Percentiles rank a stretch among this genome's conserved stretches.
phyloP scores from a whole-genome alignment of 2,888 invertebrate species.

The Caprella mutica region DNA sequence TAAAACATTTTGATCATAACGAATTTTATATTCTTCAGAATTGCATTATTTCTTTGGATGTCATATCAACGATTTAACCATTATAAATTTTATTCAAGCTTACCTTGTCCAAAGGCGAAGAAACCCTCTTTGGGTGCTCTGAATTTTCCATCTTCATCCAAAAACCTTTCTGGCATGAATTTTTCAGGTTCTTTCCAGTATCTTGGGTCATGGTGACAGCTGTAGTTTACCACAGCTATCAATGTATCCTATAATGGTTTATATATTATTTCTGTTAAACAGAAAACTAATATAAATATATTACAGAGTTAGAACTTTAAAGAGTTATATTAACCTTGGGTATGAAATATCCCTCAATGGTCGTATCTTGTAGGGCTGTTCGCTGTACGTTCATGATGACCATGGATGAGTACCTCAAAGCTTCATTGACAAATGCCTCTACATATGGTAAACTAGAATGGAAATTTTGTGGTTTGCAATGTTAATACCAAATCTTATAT shows the following conservation, averaged over 20 bases:
- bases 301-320: too few relatives aligned
- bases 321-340: constrained; percentile 7
- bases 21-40: too few relatives aligned
- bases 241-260: not conserved
- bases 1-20: too few relatives aligned
- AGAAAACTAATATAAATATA: too few relatives aligned
- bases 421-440: not conserved
- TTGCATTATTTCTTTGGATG: too few relatives aligned
- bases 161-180: constrained; percentile 17
- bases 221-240: not conserved
- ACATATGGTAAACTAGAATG: not conserved
- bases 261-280: too few relatives aligned
- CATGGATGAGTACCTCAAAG: not conserved
- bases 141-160: constrained; percentile 14
- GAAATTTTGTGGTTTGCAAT: too few relatives aligned
- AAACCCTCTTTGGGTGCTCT: constrained; percentile 13
- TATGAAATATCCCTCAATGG: not conserved
- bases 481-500: too few relatives aligned
- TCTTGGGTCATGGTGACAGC: constrained; percentile 5
- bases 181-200: constrained; percentile 14
- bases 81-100: too few relatives aligned
- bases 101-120: constrained; percentile 15
- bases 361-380: not conserved
- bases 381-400: not conserved
- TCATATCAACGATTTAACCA: too few relatives aligned